Evolutionary conservation across 2,888 invertebrate genomes (phyloP), one percentile per base, ranked within the genome.

Genomic region (Liopterus haemorrhoidalis): DNA sequence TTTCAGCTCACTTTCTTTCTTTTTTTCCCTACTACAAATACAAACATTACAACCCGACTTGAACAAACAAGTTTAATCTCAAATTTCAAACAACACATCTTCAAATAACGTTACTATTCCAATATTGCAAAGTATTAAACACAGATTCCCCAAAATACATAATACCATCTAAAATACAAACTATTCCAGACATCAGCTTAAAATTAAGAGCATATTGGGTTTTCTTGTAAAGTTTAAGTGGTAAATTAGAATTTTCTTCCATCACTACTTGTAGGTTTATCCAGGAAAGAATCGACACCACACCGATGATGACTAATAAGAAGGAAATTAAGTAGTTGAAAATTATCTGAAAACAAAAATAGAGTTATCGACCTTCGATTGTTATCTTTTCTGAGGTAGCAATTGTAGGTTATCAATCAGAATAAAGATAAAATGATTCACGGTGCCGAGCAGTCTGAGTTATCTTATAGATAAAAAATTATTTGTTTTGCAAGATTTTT

Each of bases 151-250:
- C 4, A 5, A 25, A 25, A 12, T 25, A 25, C 25, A 25, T 11
- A 12, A 25, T 3, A 12, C 25, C n/a, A 5, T 25, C 12, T 25
- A 25, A 3, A 12, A 25, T 25, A 2, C n/a, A 11, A 25, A 2
- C n/a, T 25, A 25, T 25, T 25, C 25, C 25, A 2, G 25, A 25
- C n/a, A 25, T n/a, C n/a, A 25, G 25, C 12, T 25, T 25, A n/a
- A 25, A 11, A 12, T 5, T 3, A 11, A 25, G n/a, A 12, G n/a
- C n/a, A 12, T 25, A 25, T 3, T 25, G 4, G 4, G n/a, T 25
- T n/a, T 12, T n/a, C n/a, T 25, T 25, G 4, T 25, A 25, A 12
- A 25, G n/a, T 3, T 25, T 12, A 11, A 12, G n/a, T 11, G n/a
- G n/a, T 11, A 25, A 11, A 3, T 25, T 12, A n/a, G 12, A 3